Conservation (phyloP, 2,113 vertebrate genomes). For the Catagonus wagneri region DNA sequence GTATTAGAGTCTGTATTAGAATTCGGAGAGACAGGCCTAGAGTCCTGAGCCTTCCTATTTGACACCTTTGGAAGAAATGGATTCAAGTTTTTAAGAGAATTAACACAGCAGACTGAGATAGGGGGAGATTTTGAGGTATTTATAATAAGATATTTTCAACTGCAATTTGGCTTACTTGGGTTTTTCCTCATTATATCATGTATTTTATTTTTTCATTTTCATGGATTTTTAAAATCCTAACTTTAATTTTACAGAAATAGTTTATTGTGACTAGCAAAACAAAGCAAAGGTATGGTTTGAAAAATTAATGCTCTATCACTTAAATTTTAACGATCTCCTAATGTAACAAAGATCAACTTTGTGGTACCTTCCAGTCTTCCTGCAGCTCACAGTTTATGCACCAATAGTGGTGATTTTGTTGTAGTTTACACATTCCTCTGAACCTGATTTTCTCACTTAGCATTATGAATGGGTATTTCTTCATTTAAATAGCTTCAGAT, state of each 20-base stretch:
- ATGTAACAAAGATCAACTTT: background rate
- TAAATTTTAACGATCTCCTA: background rate
- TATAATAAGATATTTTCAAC: background rate
- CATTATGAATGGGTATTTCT: background rate
- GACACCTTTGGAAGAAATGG: background rate
- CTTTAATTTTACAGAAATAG: background rate
- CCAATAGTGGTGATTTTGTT: background rate
- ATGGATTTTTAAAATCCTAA: background rate
- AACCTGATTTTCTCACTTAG: background rate
- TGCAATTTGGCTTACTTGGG: background rate
- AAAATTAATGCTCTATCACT: background rate
- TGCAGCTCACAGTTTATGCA: background rate
- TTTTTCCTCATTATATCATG: background rate
- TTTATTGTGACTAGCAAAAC: background rate
- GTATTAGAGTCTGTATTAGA: background rate
- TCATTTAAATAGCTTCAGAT: background rate
- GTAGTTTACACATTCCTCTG: background rate
- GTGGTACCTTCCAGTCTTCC: background rate
- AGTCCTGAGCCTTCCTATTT: background rate
- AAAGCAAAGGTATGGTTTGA: background rate
- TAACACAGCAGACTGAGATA: background rate
- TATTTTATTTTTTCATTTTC: conserved; percentile 19
- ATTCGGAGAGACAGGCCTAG: background rate
- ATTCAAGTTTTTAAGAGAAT: background rate
- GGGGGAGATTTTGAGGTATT: background rate